Base-by-base conservation (phyloP, 2,113 vertebrate species). In the Scophthalmus maximus region DNA sequence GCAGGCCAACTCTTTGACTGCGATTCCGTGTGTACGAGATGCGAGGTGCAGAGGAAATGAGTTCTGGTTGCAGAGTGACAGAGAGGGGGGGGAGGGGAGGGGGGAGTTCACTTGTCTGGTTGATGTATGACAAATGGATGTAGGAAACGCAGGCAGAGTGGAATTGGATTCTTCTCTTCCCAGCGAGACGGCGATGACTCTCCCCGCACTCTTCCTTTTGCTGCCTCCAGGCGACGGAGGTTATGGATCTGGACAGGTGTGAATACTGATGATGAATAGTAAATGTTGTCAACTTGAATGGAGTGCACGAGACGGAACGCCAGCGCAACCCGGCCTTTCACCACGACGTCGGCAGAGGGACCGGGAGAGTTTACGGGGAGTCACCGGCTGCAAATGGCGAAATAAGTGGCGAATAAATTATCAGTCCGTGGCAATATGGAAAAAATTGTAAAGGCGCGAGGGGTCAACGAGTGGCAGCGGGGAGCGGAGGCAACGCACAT, bases 1-100 rank as follows among this genome's bases (percentile, higher is more conserved):
- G 3, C 38, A 15, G 55, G 52, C 27, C 65, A 52, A 55, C 62
- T n/a, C n/a, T 65, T 15, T 30, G 38, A 59, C 75, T 79, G 63
- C 1, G 7, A 83, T 74, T 75, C 64, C 74, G 36, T 78, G 72
- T 66, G 73, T 73, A n/a, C 74, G n/a, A n/a, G n/a, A n/a, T n/a
- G n/a, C n/a, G n/a, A n/a, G n/a, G 23, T 17, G 58, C 36, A 81
- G 80, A 89, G 85, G 87, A 91, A 91, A 90, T 90, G 82, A 89
- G 84, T 87, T 90, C 79, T 12, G 53, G 74, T 81, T 73, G 67
- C 76, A 75, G 60, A 76, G 72, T 23, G 50, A 55, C 46, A 65
- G 40, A 29, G 65, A 8, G 27, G 14, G 10, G 22, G 8, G 2
- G 32, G 9, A 11, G 62, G 52, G 56, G 69, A 81, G 59, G 81